A percentile compares a stretch with the other conserved stretches of the same genome.
These are phyloP conservation scores for Capreolus pygargus DNA, from an alignment of 2,113 vertebrate species.

Conservation along the genomic window DNA sequence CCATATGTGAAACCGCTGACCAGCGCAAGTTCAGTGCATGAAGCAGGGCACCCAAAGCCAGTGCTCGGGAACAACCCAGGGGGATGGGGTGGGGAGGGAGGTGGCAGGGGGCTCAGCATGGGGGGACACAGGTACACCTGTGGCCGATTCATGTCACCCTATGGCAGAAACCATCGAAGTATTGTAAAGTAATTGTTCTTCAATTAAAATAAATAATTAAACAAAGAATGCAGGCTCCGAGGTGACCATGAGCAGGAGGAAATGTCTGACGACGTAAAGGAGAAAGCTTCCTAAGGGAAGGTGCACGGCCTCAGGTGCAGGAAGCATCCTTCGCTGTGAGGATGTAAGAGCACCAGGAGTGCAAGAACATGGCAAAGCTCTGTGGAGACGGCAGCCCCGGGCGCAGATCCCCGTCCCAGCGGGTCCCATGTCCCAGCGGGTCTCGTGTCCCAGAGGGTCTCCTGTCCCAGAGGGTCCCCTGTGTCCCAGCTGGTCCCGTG, in stretches of 20 bases:
- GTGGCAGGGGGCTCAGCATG: not conserved
- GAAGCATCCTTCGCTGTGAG: not conserved
- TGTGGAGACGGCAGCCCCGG: not conserved
- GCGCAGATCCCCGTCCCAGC: not conserved
- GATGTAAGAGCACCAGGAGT: not conserved
- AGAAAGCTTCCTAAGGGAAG: not conserved
- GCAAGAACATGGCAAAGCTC: fast-evolving
- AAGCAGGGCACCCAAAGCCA: not conserved
- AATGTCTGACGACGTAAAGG: not conserved
- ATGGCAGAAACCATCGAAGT: not conserved
- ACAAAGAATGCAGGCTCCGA: not conserved
- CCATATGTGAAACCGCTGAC: not conserved
- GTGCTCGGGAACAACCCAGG: no score
- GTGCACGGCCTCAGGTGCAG: not conserved
- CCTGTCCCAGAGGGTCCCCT: no score
- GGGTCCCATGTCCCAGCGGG: no score
- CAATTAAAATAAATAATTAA: not conserved
- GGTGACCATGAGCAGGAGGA: not conserved
- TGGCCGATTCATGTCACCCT: fast-evolving
- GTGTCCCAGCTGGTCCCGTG: no score
- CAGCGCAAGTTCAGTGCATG: not conserved
- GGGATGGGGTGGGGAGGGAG: not conserved
- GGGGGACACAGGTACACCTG: not conserved
- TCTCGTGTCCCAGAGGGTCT: no score
- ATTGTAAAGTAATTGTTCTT: not conserved